These are phyloP conservation scores for Hofmannophila pseudospretella DNA, from an alignment of 2,888 invertebrate genomes.

Conservation along the genomic window DNA sequence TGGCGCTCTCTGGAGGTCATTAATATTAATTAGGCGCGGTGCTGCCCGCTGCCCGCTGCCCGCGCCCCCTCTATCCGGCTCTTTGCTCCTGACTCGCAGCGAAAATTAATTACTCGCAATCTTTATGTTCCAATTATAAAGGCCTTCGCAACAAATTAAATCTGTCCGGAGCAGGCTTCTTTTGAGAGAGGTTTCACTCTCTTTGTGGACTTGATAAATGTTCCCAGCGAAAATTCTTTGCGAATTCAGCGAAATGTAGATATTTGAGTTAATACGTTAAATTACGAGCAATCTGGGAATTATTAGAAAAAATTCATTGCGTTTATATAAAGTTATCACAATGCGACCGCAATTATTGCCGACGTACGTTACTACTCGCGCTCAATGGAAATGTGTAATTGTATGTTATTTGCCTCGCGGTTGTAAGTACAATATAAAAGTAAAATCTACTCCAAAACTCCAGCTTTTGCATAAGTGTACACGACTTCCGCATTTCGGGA, in stretches of 20 bases:
- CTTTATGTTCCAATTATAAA: slow-evolving; percentile 79
- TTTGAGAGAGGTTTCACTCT: slow-evolving; percentile 76
- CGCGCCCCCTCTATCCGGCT: slow-evolving; percentile 51
- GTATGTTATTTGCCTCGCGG: slow-evolving; percentile 56
- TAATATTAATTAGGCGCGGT: slow-evolving; percentile 76
- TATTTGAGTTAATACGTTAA: slow-evolving; percentile 61
- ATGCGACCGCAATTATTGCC: slow-evolving; percentile 44
- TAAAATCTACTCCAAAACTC: slow-evolving; percentile 61
- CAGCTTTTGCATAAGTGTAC: slow-evolving; percentile 72
- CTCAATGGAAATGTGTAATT: slow-evolving; percentile 57
- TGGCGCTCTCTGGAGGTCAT: slow-evolving; percentile 66
- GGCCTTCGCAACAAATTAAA: slow-evolving; percentile 79
- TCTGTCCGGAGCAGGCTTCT: slow-evolving; percentile 76
- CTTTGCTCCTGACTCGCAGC: slow-evolving; percentile 77
- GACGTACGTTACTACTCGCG: slow-evolving; percentile 36
- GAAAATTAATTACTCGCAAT: slow-evolving; percentile 78
- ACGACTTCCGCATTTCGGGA: slow-evolving; percentile 66
- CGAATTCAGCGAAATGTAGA: slow-evolving; percentile 63
- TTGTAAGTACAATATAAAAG: slow-evolving; percentile 54
- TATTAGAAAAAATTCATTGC: slow-evolving; percentile 40
- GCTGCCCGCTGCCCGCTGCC: slow-evolving; percentile 37
- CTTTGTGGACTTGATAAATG: slow-evolving; percentile 78
- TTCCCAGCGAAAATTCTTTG: slow-evolving; percentile 67
- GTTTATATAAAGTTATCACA: slow-evolving; percentile 42
- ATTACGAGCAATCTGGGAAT: slow-evolving; percentile 51